Base-by-base conservation (phyloP, 2,888 invertebrate species). In the Cryptocephalus primarius region DNA sequence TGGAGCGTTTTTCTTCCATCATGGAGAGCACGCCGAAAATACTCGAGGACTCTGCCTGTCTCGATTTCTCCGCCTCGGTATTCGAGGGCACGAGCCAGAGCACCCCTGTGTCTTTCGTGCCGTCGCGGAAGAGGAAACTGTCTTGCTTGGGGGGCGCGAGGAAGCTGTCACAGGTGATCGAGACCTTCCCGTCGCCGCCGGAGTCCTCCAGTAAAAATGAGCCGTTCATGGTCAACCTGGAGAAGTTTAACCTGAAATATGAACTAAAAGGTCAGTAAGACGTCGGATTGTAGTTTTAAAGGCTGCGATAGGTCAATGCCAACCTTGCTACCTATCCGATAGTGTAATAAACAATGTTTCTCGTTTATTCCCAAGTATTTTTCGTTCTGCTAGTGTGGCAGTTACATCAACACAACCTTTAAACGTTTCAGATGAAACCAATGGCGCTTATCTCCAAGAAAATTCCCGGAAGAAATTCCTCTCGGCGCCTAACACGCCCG, bases 151-250 rank as follows among this genome's bases (percentile, higher is more conserved):
- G 6, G 22, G 22, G 22, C 22, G 22, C 22, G 9, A 51, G 52
- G 43, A 55, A 53, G 33, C 47, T 56, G 43, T 48, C 52, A 33
- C 55, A 58, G 42, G 50, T 52, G n/a, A 45, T 60, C 11, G 58
- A 59, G 36, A 50, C 55, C 8, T 55, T 49, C 36, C 52, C 58
- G 8, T 46, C 55, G 4, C 51, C 55, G 10, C 58, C 58, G 9
- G 52, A 57, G 51, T 58, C 60, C 52, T 65, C 63, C 1, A 67
- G 66, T 50, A 65, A 66, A 1, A 51, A 67, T 48, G 66, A 64
- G 45, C 64, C 65, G 10, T 55, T 67, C 33, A 55, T 62, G 32
- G 53, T 56, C 32, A 56, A 61, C 41, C 53, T 68, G 14, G 63
- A 66, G 50, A 60, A 60, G 14, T 61, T 62, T 46, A 46, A 52